Percentiles rank a stretch among this genome's conserved stretches.
phyloP scores from a whole-genome alignment of 2,888 invertebrate genomes.

The Perizoma flavofasciatum region DNA sequence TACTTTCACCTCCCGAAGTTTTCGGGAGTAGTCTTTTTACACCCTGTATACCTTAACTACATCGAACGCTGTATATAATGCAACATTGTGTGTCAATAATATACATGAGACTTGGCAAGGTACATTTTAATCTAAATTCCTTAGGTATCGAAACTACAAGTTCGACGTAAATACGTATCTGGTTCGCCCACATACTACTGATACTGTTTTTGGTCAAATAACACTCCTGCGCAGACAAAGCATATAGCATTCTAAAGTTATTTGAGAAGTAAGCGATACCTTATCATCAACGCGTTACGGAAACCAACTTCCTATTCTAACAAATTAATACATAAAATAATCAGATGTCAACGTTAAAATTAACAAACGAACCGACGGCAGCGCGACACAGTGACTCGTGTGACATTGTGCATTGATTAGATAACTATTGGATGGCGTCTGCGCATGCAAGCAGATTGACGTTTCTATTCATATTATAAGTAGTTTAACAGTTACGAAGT shows the following conservation, averaged over 20 bases:
- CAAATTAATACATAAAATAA: conserved; percentile 27
- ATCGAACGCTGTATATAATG: no score
- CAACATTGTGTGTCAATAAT: no score
- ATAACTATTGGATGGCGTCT: conserved; percentile 62
- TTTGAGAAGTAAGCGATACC: neutral
- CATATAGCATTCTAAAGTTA: no score
- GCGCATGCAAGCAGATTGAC: conserved; percentile 34
- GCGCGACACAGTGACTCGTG: conserved; percentile 57
- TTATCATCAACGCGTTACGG: conserved; percentile 11
- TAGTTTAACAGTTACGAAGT: conserved; percentile 8
- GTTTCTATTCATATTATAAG: neutral
- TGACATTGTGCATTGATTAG: conserved; percentile 67
- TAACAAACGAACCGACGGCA: conserved; percentile 24
- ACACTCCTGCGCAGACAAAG: neutral
- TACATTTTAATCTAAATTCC: no score
- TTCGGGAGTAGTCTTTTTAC: no score
- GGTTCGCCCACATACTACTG: neutral
- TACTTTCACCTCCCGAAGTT: no score
- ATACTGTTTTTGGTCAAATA: conserved; percentile 6
- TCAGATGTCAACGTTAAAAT: conserved; percentile 16
- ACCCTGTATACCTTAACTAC: no score
- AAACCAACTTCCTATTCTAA: conserved; percentile 13
- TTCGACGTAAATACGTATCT: neutral
- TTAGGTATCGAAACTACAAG: no score
- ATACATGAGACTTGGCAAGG: no score